Evolutionary conservation across 2,797 vertebrate species (phyloP), one percentile per base, ranked within the genome.

Genomic region (Orestias chungarensis): DNA sequence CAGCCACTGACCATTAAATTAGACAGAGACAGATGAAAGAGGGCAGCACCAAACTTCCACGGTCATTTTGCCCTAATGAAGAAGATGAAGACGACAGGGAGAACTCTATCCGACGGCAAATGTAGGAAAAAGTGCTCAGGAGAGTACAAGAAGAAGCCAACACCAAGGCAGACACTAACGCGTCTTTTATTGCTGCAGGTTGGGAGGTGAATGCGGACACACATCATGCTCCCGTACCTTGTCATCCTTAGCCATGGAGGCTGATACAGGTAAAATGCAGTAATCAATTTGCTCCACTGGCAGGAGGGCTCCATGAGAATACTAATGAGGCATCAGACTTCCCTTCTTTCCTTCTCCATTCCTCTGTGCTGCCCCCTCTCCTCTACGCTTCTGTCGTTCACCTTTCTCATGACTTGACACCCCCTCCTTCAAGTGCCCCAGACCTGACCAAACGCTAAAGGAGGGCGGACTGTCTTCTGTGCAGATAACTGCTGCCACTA

Each of bases 251-350:
- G 96, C 96, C 94, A 94, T 93, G 94, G 94, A 95, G 96, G 95
- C 95, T 95, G 96, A 96, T 95, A 96, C 95, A 97, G 96, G 96
- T 97, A 97, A 95, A 95, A 94, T 94, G 96, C 95, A 95, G 95
- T 95, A 96, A 97, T 98, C 97, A 97, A 97, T 99, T 96, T 96
- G 96, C 95, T 96, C 96, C 94, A 95, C 96, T 96, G 96, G 96
- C 96, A 96, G 94, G 86, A 95, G 92, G 61, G 92, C 96, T 95
- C 93, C 94, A 93, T 93, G 82, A 82, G 96, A 96, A 98, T 98
- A 96, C 96, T 96, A 97, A 98, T 97, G 92, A 94, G 94, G 67
- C 79, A 73, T 73, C 81, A 50, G 18, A 83, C 81, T 81, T 78
- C 79, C 83, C 74, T 62, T 66, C 66, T 62, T 78, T 57, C 77